Base-by-base conservation (phyloP, 2,113 vertebrate species). In the Etheostoma spectabile region DNA sequence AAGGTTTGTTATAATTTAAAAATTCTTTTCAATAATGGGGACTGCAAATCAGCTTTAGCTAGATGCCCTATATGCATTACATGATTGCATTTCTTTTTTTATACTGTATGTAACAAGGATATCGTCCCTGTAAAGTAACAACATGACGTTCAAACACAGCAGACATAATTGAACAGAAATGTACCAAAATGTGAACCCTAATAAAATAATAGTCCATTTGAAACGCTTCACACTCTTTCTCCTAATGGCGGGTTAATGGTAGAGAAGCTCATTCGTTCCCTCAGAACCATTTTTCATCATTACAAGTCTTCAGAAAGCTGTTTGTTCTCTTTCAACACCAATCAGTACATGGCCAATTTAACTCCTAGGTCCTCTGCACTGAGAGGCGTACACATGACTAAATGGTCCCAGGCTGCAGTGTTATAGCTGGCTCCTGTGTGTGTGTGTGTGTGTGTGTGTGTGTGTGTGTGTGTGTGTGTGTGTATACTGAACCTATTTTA, bases 291-390 rank as follows among this genome's bases (percentile, higher is more conserved):
- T 75, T 73, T 52, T 90, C 88, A 85, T 84, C 70, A 77, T 88
- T 69, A 87, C 48, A 81, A 66, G 52, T 85, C 46, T 27, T 71
- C 70, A 63, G 42, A 74, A 76, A 66, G 66, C 62, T 51, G 53
- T 91, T 92, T 87, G 87, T 48, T 80, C 73, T 84, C 74, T 74
- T 86, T 88, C 79, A 82, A 63, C 89, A 70, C 68, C 27, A 60
- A 90, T 91, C 86, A 85, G 63, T 7, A 4, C 77, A 83, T 33
- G 35, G 53, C 48, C 87, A 82, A 90, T 91, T 91, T 84, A 80
- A 87, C 86, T 65, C 21, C 38, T 52, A 30, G 56, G 69, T 88
- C 61, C 76, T 80, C 48, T 65, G 73, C 76, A 53, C 21, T 48
- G 24, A 52, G 55, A 56, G 61, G 15, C n/a, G 27, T n/a, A 33